Base-by-base conservation (phyloP, 2,888 invertebrate genomes). In the Orthonevra nobilis region DNA sequence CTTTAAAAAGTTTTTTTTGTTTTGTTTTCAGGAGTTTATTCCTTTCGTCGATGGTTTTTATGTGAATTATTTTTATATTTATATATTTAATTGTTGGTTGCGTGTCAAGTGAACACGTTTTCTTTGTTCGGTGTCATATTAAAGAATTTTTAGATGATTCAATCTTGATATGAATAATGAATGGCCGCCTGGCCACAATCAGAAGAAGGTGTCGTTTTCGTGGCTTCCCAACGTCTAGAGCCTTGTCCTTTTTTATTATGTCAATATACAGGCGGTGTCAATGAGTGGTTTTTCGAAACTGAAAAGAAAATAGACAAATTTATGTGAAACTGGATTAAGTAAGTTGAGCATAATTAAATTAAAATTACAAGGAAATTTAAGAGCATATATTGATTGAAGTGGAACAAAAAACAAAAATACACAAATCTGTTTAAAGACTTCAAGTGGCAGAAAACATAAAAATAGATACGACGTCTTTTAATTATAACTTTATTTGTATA, bases 71-170 rank as follows among this genome's bases (percentile, higher is more conserved):
- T 7, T 64, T 20, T 54, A 23, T 48, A 14, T 52, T 38, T 19
- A 46, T 23, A 54, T 61, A 28, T 82, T 85, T 72, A 85, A 83
- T 82, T 82, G n/a, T n/a, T n/a, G n/a, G n/a, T n/a, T n/a, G n/a
- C 82, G 85, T 86, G 86, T 86, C 86, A 86, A 85, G 84, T 86
- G 84, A 82, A 83, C 86, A 84, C 83, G 82, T 83, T 83, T 64
- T 83, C 79, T 61, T 82, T 79, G 82, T 69, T 74, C 79, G 82
- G 82, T 81, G 83, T 82, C 85, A 85, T 86, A 83, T 84, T 75
- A 75, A 12, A 60, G 2, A 14, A 36, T 61, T 75, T 66, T 54
- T 66, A 40, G 7, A 66, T 54, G 56, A 72, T 36, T 61, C 40
- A 42, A 60, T 46, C 23, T 34, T 10, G 28, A 56, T 73, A 64